Evolutionary conservation across 2,888 invertebrate genomes (phyloP), one percentile per base, ranked within the genome.

Genomic region (Petrolisthes cinctipes): DNA sequence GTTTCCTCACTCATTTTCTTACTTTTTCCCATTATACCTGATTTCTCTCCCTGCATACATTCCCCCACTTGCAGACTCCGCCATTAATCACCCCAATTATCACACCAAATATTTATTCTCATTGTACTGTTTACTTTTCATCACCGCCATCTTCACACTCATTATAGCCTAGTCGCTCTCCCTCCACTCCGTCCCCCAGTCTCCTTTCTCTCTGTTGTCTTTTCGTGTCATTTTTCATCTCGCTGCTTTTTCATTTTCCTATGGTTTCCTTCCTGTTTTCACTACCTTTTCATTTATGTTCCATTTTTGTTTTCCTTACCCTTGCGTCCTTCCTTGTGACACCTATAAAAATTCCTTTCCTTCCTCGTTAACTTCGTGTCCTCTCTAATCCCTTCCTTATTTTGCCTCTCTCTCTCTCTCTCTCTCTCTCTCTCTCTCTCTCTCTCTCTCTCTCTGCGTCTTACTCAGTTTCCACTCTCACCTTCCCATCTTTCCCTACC

Each of bases 141-240:
- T n/a, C 68, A 17, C n/a, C 68, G 14, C 68, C 75, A 75, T 37
- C 37, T 75, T 75, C 75, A 17, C 75, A 54, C 57, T 57, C 80
- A 57, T 79, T 17, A 37, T 54, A 23, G 5, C 6, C 37, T 5
- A 37, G 37, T 11, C 37, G 20, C 51, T 37, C 79, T 79, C 54
- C 7, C 5, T 17, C 17, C 17, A 11, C 17, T 61, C 17, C 17
- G 9, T 61, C 17, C 61, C 17, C 61, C 17, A 11, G 61, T 17
- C 61, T 17, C 17, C 17, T 61, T 11, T 61, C 61, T 61, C 61
- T 11, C 61, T 61, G 11, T 61, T 61, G 61, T 9, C 61, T 61
- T 17, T 61, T 61, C 9, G 9, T 17, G 9, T 61, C 17, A 61
- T 61, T 17, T 61, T 17, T 11, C 11, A 11, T 17, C 17, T 17